Conservation (phyloP, 2,797 vertebrate genomes). For the Pampus argenteus region DNA sequence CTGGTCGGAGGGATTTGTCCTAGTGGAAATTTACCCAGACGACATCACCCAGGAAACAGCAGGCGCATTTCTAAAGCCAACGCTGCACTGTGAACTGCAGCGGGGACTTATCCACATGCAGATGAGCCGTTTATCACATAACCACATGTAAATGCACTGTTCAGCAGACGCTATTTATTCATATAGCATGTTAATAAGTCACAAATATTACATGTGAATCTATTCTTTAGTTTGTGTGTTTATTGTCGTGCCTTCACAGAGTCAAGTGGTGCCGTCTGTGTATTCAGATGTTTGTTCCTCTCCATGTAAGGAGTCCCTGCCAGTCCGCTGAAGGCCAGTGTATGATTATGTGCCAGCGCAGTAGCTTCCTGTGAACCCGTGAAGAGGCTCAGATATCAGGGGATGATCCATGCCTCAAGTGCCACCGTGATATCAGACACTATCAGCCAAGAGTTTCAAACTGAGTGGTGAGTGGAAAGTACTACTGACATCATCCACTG, state of each 20-base stretch:
- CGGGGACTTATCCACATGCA: slow-evolving; percentile 1
- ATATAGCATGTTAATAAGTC: background rate
- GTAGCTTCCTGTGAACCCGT: slow-evolving; percentile 30
- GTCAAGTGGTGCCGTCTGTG: slow-evolving; percentile 30
- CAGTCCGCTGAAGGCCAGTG: slow-evolving; percentile 14
- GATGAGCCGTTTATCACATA: background rate
- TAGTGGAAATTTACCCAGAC: slow-evolving; percentile 76
- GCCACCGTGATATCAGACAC: slow-evolving; percentile 40
- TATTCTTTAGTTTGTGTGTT: too few species aligned
- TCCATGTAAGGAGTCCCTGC: slow-evolving; percentile 64
- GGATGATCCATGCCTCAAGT: slow-evolving; percentile 38
- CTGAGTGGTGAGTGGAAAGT: slow-evolving; percentile 17
- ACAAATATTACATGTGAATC: background rate
- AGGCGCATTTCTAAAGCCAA: slow-evolving; percentile 32
- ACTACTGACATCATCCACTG: slow-evolving; percentile 35
- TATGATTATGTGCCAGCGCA: slow-evolving; percentile 23
- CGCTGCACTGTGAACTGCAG: background rate
- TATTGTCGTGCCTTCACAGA: slow-evolving; percentile 11
- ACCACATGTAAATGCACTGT: background rate
- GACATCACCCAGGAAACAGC: slow-evolving; percentile 61
- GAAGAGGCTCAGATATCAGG: slow-evolving; percentile 44
- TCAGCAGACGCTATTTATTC: background rate
- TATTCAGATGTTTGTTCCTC: slow-evolving; percentile 49
- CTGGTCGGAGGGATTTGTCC: slow-evolving; percentile 49
- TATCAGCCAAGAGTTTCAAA: background rate